Percentiles rank a stretch among this genome's conserved stretches.
These are phyloP conservation scores for Triplophysa dalaica DNA, from an alignment of 2,113 vertebrate species.

Conservation along the genomic window DNA sequence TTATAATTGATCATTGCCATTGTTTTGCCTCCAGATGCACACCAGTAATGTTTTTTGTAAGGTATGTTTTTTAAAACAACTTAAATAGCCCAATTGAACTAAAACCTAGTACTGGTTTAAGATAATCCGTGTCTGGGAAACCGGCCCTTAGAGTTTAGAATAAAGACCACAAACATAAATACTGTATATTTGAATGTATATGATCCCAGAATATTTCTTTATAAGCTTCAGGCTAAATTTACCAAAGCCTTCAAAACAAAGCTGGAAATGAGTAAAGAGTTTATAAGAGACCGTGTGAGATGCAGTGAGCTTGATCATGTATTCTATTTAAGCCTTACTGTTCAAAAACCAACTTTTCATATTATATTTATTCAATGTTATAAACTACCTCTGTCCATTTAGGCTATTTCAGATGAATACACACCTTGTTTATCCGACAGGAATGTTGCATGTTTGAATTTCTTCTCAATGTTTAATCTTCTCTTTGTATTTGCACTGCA, in stretches of 20 bases:
- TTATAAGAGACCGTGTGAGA: neutral
- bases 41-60: no score
- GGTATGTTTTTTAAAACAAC: no score
- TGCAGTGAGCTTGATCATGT: neutral
- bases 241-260: conserved; percentile 16
- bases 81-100: no score
- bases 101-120: no score
- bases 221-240: neutral
- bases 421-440: neutral
- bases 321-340: conserved; percentile 25
- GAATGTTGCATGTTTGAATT: conserved; percentile 27
- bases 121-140: no score
- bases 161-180: no score
- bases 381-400: conserved; percentile 23
- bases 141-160: no score
- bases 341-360: neutral
- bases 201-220: neutral
- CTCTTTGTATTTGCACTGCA: conserved; percentile 16
- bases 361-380: conserved; percentile 6
- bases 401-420: neutral
- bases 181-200: no score
- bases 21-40: no score
- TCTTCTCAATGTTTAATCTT: neutral
- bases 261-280: neutral
- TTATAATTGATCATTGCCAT: no score